A percentile compares a stretch with the other conserved stretches of the same genome.
These are phyloP conservation scores for Nyctibius grandis DNA, from an alignment of 2,797 vertebrate genomes.

Conservation along the genomic window DNA sequence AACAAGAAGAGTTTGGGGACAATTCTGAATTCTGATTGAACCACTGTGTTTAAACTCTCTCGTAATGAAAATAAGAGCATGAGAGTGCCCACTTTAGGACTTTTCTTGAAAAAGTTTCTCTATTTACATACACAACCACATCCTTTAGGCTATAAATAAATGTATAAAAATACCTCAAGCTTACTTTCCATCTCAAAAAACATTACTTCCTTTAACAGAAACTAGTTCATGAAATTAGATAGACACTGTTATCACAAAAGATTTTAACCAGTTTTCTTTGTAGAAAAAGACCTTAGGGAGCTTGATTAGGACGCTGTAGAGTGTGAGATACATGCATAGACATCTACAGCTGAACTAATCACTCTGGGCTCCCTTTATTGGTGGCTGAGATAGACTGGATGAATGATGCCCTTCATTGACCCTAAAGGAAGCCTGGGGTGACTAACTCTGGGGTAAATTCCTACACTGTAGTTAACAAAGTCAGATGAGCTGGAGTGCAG, in stretches of 20 bases:
- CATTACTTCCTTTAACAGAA: background rate
- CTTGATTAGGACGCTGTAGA: background rate
- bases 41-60: background rate
- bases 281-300: background rate
- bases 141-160: background rate
- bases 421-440: background rate
- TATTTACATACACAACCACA: background rate
- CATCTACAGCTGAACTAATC: background rate
- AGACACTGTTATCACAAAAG: accelerated
- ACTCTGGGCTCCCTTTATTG: background rate
- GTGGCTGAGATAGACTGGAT: background rate
- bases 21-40: background rate
- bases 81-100: background rate
- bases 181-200: background rate
- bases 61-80: background rate
- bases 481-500: background rate
- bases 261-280: background rate
- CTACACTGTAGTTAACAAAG: background rate
- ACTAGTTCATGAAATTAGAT: background rate
- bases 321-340: background rate
- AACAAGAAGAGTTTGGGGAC: background rate
- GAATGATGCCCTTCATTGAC: background rate
- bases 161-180: background rate
- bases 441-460: background rate
- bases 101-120: background rate